Conservation (phyloP, 2,113 vertebrate genomes). For the Irena cyanogastra region DNA sequence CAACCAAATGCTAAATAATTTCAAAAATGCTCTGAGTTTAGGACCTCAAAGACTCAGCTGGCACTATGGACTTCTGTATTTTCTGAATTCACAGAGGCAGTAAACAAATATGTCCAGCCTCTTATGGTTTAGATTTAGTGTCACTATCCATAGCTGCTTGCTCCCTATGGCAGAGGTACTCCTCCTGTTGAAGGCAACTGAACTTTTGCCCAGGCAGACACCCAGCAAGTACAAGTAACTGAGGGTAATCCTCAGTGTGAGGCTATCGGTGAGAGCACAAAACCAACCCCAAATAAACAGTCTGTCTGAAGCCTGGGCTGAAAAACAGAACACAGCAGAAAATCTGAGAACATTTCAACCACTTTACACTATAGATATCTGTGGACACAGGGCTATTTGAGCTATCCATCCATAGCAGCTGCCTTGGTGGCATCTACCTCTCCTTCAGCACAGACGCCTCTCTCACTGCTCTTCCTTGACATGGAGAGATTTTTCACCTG, state of each 20-base stretch:
- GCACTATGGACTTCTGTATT: neutral
- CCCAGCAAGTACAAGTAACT: neutral
- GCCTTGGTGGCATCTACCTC: neutral
- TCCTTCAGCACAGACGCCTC: neutral
- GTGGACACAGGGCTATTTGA: rapidly evolving
- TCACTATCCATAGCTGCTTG: neutral
- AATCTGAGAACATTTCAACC: neutral
- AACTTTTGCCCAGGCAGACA: neutral
- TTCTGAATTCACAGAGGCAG: neutral
- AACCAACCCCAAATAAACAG: neutral
- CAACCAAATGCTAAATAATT: neutral
- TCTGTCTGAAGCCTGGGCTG: neutral
- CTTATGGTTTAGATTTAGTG: neutral
- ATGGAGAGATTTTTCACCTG: neutral
- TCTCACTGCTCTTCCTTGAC: neutral
- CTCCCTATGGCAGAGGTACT: neutral
- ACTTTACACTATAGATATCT: neutral
- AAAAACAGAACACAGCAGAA: neutral
- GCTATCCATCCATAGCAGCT: neutral
- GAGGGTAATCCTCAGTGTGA: neutral
- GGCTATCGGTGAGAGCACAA: neutral
- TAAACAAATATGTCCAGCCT: neutral
- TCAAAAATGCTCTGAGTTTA: neutral
- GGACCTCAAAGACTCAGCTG: neutral
- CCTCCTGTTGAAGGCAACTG: neutral